Percentiles rank a stretch among this genome's conserved stretches.
These are phyloP conservation scores for Rhabdophis nuchalis DNA, from an alignment of 2,797 vertebrate genomes.

Conservation along the genomic window DNA sequence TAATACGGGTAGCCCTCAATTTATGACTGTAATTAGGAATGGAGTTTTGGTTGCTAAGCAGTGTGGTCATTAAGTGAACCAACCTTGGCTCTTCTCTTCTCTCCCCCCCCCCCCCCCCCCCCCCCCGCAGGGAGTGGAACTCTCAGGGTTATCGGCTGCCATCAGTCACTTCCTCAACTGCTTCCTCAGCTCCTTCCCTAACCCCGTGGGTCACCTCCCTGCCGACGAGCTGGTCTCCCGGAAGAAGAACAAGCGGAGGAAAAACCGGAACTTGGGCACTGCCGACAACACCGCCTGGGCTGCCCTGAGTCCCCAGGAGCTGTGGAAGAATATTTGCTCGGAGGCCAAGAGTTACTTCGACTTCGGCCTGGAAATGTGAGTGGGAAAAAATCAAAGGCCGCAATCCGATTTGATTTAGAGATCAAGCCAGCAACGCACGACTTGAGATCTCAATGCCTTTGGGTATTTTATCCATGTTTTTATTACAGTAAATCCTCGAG, in stretches of 20 bases:
- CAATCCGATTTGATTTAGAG: neutral
- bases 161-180: constrained; percentile 99
- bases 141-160: constrained; percentile 92
- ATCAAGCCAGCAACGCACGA: neutral
- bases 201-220: constrained; percentile 90
- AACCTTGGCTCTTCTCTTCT: constrained; percentile 3
- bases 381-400: neutral
- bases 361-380: constrained; percentile 87
- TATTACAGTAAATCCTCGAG: neutral
- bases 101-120: no score
- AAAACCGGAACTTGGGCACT: constrained; percentile 85
- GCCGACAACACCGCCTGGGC: constrained; percentile 95
- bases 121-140: constrained; percentile 85
- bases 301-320: constrained; percentile 88
- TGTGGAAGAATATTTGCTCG: constrained; percentile 91
- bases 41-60: neutral
- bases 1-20: no score
- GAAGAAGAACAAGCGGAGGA: constrained; percentile 90
- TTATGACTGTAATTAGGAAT: no score
- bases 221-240: constrained; percentile 92
- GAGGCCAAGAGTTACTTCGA: constrained; percentile 92
- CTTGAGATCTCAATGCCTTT: neutral
- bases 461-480: neutral
- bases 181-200: constrained; percentile 94
- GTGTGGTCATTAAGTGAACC: neutral